Evolutionary conservation across 2,888 invertebrate species (phyloP).

Genomic region (Watsonalla cultraria): DNA sequence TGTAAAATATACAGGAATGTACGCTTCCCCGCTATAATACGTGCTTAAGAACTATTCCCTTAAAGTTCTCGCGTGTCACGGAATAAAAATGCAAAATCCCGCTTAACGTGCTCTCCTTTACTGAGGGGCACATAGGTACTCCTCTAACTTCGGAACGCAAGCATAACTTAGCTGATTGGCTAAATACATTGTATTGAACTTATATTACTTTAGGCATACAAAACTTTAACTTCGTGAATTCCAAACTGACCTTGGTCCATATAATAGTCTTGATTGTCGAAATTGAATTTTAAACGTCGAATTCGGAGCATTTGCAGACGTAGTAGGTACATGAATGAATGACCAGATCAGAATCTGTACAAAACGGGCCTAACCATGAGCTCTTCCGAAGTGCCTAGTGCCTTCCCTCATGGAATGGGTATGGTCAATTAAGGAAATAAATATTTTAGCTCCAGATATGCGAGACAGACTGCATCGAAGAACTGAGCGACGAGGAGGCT

Average conservation of each 20-base stretch:
- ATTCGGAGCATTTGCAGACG: too few species aligned
- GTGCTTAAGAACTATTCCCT: slow-evolving; percentile 68
- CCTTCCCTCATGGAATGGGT: neutral
- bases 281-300: too few species aligned
- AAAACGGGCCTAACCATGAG: too few species aligned
- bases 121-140: slow-evolving; percentile 13
- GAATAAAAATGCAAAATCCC: slow-evolving; percentile 57
- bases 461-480: slow-evolving; percentile 86
- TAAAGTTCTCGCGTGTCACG: slow-evolving; percentile 43
- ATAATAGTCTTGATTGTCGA: too few species aligned
- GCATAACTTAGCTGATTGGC: neutral
- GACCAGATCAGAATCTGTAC: too few species aligned
- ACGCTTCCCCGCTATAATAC: slow-evolving; percentile 55
- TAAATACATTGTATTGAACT: too few species aligned
- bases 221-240: too few species aligned
- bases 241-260: too few species aligned
- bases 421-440: neutral
- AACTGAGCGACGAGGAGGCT: slow-evolving; percentile 81
- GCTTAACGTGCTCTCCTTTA: neutral
- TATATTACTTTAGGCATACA: too few species aligned
- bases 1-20: slow-evolving; percentile 59
- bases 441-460: slow-evolving; percentile 82
- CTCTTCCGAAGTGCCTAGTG: too few species aligned
- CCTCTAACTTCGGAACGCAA: slow-evolving; percentile 3
- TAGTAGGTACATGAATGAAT: too few species aligned